A percentile compares a stretch with the other conserved stretches of the same genome.
Evolutionary conservation across 2,113 vertebrate species (phyloP).

Genomic region (Isurus oxyrinchus): DNA sequence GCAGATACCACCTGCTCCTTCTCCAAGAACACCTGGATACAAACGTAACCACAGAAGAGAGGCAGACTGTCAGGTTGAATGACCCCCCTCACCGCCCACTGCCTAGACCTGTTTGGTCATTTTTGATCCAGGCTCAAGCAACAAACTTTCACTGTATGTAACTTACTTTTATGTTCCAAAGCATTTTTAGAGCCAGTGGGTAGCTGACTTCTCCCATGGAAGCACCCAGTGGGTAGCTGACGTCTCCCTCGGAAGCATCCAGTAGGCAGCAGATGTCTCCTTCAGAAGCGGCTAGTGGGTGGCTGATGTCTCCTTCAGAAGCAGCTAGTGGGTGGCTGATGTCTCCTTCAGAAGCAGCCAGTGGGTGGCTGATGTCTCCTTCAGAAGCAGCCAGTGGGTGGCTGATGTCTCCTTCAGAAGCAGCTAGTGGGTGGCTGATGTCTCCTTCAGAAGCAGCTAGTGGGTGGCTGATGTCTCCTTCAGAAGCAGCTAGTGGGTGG

Average conservation of each 20-base stretch:
- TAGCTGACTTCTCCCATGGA: slow-evolving; percentile 39
- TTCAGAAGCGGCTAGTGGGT: slow-evolving; percentile 45
- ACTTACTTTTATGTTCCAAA: slow-evolving; percentile 68
- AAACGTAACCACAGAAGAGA: too few relatives aligned
- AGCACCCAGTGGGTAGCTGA: slow-evolving; percentile 51
- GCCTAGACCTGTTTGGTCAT: background rate
- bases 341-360: slow-evolving; percentile 40
- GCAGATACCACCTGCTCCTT: too few relatives aligned
- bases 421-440: slow-evolving; percentile 50
- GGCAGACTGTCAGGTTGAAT: too few relatives aligned
- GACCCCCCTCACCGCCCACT: too few relatives aligned
- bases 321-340: slow-evolving; percentile 48
- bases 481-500: slow-evolving; percentile 49
- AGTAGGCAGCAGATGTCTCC: slow-evolving; percentile 48
- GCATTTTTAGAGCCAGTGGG: slow-evolving; percentile 65
- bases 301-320: slow-evolving; percentile 35
- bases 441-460: background rate
- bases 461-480: too few relatives aligned
- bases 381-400: slow-evolving; percentile 49
- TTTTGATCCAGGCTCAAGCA: background rate
- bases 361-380: slow-evolving; percentile 45
- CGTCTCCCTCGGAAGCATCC: slow-evolving; percentile 10
- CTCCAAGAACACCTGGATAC: too few relatives aligned
- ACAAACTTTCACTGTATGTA: background rate
- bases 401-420: background rate